Evolutionary conservation across 2,113 vertebrate species (phyloP), one percentile per base, ranked within the genome.

Genomic region (Pelobates fuscus): DNA sequence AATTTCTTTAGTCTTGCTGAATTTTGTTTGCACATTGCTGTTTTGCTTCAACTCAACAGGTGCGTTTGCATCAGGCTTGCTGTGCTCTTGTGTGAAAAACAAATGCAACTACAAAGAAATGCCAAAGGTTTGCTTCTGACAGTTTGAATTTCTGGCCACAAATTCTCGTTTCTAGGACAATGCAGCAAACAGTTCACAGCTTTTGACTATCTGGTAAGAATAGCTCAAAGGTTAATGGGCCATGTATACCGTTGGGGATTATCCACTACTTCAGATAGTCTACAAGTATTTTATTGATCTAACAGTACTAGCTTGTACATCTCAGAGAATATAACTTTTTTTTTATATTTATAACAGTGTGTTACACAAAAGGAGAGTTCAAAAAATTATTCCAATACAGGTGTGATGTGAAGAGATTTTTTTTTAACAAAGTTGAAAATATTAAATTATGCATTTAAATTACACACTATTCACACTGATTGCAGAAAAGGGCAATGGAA

Each of bases 241-340:
- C 59, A 54, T 72, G 70, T 72, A 72, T 72, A 63, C 59, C 61
- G 58, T 52, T 23, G 70, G 46, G 43, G 52, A 63, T 72, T 72
- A 72, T 72, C 58, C 46, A 63, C 25, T 71, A 32, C 44, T 41
- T 72, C 43, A 0, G 70, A 25, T 54, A 21, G 59, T 64, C 70
- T 63, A 72, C 70, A 72, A 72, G 70, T 32, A 63, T 72, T 72
- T 72, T 63, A 72, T 72, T 72, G 70, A 72, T 72, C 59, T 72
- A n/a, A n/a, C 26, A n/a, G 27, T 43, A n/a, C 59, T 71, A 61
- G 68, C 68, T 54, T 71, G 43, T 32, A 62, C 59, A 63, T 72
- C 27, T 63, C 70, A 18, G 44, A 72, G 59, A 58, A 72, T 63
- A 72, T 44, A 63, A 63, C 63, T 52, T 62, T 54, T 63, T 63